Conservation (phyloP, 2,113 vertebrate species). For the Nibea coibor region DNA sequence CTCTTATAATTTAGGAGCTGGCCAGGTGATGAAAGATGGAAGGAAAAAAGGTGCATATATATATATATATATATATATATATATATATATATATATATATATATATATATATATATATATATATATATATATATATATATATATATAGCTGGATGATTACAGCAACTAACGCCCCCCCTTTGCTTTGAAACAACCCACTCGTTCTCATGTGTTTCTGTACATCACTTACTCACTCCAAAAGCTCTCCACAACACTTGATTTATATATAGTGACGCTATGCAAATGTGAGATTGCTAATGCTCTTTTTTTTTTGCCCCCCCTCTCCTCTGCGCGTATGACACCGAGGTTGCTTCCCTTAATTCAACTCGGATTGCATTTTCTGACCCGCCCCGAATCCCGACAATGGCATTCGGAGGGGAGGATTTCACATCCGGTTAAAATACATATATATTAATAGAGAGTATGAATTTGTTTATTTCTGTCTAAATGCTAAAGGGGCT, state of each 20-base stretch:
- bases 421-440: slow-evolving; percentile 78
- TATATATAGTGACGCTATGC: slow-evolving; percentile 72
- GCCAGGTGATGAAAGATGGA: slow-evolving; percentile 64
- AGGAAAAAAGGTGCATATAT: slow-evolving; percentile 44
- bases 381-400: slow-evolving; percentile 78
- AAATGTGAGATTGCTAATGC: slow-evolving; percentile 67
- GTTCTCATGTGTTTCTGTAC: slow-evolving; percentile 46
- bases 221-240: slow-evolving; percentile 55
- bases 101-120: too few species aligned
- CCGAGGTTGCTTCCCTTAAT: slow-evolving; percentile 69
- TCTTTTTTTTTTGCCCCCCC: neutral
- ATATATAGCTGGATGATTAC: slow-evolving; percentile 55
- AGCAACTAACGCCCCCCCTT: slow-evolving; percentile 31
- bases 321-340: slow-evolving; percentile 47
- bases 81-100: too few species aligned
- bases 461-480: slow-evolving; percentile 81
- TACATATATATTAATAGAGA: slow-evolving; percentile 77
- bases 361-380: slow-evolving; percentile 76
- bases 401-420: slow-evolving; percentile 65
- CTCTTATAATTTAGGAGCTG: slow-evolving; percentile 77
- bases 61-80: too few species aligned
- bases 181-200: slow-evolving; percentile 53
- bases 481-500: slow-evolving; percentile 79
- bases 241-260: slow-evolving; percentile 61
- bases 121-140: too few species aligned